Evolutionary conservation across 1,140 invertebrate species (phyloP), one percentile per base, ranked within the genome.

Genomic region (Cryptotermes secundus): DNA sequence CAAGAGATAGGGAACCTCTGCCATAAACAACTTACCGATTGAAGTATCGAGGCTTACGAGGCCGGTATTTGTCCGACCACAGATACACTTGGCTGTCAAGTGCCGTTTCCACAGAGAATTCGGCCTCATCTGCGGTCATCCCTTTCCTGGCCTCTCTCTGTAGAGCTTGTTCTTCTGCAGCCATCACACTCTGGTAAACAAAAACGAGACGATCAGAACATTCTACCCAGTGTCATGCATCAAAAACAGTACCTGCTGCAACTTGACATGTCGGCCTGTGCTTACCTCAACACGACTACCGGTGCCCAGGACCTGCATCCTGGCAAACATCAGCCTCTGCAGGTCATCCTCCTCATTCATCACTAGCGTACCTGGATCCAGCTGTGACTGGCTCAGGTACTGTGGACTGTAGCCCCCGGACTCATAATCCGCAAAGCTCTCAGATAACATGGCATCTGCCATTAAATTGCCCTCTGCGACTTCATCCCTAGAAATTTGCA

Each of bases 51-150:
- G 99, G 99, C 90, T 99, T 99, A 34, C 98, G 90, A 0, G 99
- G 99, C 22, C 98, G 91, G 89, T 99, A 99, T 90, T 99, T 99
- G 88, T 99, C 98, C 0, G 98, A 98, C 97, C 99, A 99, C 10
- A 99, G 89, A 88, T 98, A 98, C 6, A 96, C 94, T 89, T 97
- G 96, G 83, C 95, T 94, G 86, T 97, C 96, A 38, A 98, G 88
- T 6, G 93, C 91, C 22, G 96, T 94, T 90, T 99, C 98, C 10
- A 98, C 98, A 84, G 96, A 96, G 90, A 99, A 99, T 86, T 95
- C 93, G 1, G 95, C 96, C 89, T 99, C 98, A 87, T 98, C 97
- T 80, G 92, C 92, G 12, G 92, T 93, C 96, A 97, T 98, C 2
- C 96, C 96, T 88, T 97, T 97, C 34, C 95, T 90, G 0, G 97